Evolutionary conservation across 1,140 invertebrate genomes (phyloP).

Genomic region (Pectinophora gossypiella): DNA sequence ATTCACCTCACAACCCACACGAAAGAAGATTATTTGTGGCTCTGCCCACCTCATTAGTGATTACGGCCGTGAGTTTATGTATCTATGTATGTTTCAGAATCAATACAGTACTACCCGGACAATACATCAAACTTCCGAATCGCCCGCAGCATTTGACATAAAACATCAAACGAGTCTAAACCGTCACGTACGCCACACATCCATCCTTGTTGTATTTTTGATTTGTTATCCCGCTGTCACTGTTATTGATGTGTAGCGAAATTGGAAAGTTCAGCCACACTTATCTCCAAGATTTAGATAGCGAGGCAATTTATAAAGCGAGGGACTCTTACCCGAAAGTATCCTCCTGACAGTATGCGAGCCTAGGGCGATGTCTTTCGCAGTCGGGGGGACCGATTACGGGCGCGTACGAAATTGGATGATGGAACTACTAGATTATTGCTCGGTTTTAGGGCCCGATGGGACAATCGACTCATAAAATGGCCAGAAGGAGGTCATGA

Average conservation of each 20-base stretch:
- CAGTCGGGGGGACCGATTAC: constrained; percentile 8
- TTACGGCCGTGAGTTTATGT: too few species aligned
- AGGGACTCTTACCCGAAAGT: constrained; percentile 56
- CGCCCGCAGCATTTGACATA: too few species aligned
- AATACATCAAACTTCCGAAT: too few species aligned
- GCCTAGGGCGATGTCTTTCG: constrained; percentile 27
- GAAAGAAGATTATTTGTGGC: too few species aligned
- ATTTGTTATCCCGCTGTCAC: constrained; percentile 63
- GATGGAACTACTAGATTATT: too few species aligned
- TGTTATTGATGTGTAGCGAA: constrained; percentile 72
- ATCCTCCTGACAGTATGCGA: constrained; percentile 42
- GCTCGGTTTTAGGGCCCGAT: too few species aligned
- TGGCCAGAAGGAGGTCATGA: too few species aligned
- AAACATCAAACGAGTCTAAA: background rate
- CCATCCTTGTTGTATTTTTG: constrained; percentile 40
- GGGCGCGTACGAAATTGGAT: constrained; percentile 4
- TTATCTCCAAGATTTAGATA: constrained; percentile 73
- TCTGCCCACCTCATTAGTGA: too few species aligned
- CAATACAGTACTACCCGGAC: too few species aligned
- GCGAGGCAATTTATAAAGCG: constrained; percentile 68
- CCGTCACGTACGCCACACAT: background rate
- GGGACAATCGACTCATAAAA: too few species aligned
- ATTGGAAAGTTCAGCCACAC: constrained; percentile 71
- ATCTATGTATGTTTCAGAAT: too few species aligned
- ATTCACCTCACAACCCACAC: too few species aligned